Conservation (phyloP, 2,888 invertebrate species). For the Watsonalla binaria region DNA sequence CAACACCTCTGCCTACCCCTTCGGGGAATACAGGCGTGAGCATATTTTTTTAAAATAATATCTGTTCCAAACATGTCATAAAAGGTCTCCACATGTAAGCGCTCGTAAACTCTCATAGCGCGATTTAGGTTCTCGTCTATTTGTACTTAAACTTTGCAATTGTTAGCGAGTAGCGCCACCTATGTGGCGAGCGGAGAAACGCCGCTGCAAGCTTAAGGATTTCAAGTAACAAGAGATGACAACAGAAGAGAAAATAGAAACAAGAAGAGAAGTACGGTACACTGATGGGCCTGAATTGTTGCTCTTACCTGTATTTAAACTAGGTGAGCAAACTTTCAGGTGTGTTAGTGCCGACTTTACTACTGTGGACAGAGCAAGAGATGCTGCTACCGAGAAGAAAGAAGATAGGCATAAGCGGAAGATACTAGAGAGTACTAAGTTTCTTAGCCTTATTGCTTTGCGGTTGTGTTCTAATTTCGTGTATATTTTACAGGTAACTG, state of each 20-base stretch:
- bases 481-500: too few species aligned
- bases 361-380: constrained; percentile 21
- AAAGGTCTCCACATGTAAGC: too few species aligned
- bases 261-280: constrained; percentile 50
- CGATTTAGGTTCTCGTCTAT: too few species aligned
- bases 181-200: too few species aligned
- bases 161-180: too few species aligned
- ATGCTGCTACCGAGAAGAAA: constrained; percentile 19
- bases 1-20: too few species aligned
- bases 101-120: too few species aligned
- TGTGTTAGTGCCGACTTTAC: constrained; percentile 82
- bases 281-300: constrained; percentile 90
- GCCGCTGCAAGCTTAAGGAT: constrained; percentile 4
- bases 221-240: constrained; percentile 13
- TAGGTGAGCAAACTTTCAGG: constrained; percentile 94
- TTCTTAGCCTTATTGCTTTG: neutral
- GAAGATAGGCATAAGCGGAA: constrained; percentile 5
- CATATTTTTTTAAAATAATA: too few species aligned
- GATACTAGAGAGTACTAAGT: neutral
- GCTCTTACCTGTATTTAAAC: constrained; percentile 85
- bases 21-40: too few species aligned
- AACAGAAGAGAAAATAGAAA: constrained; percentile 28
- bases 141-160: too few species aligned
- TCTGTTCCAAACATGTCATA: too few species aligned
- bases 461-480: too few species aligned